These are phyloP conservation scores for Poecilobothrus nobilitatus DNA, from an alignment of 2,888 invertebrate genomes.

Conservation along the genomic window DNA sequence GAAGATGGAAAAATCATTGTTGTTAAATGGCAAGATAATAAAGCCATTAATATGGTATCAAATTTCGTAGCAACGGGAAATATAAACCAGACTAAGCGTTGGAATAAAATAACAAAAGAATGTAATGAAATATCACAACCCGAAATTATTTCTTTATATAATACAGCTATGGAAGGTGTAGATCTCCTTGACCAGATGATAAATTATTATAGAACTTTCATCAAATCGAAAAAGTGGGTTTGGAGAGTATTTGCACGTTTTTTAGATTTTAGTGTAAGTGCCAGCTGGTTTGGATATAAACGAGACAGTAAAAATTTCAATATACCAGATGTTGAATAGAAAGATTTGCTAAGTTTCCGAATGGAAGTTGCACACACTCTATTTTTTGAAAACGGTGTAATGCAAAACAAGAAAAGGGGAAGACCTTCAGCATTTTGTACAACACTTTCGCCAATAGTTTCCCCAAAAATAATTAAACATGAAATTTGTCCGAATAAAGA, in stretches of 20 bases:
- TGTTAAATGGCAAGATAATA: slow-evolving; percentile 18
- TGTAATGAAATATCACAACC: slow-evolving; percentile 12
- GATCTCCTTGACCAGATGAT: slow-evolving; percentile 18
- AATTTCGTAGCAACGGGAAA: slow-evolving; percentile 17
- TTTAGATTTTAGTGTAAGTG: background rate
- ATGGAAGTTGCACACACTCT: background rate
- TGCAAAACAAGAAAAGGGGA: too few relatives aligned
- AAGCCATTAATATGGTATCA: slow-evolving; percentile 17
- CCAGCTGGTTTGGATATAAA: background rate
- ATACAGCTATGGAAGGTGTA: slow-evolving; percentile 15
- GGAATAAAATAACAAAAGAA: slow-evolving; percentile 10
- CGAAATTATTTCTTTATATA: slow-evolving; percentile 14
- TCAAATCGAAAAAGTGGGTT: slow-evolving; percentile 15
- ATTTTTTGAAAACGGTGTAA: too few relatives aligned
- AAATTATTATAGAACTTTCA: slow-evolving; percentile 15
- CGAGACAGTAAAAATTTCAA: background rate
- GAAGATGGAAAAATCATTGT: slow-evolving; percentile 11
- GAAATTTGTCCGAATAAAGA: too few relatives aligned
- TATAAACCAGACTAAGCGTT: slow-evolving; percentile 15
- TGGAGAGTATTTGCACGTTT: slow-evolving; percentile 9
- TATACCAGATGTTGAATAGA: background rate
- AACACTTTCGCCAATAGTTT: too few relatives aligned
- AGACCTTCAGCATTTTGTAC: too few relatives aligned
- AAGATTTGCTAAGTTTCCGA: background rate
- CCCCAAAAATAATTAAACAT: too few relatives aligned